phyloP scores from a whole-genome alignment of 2,888 invertebrate species.

The Drosophila incognita region DNA sequence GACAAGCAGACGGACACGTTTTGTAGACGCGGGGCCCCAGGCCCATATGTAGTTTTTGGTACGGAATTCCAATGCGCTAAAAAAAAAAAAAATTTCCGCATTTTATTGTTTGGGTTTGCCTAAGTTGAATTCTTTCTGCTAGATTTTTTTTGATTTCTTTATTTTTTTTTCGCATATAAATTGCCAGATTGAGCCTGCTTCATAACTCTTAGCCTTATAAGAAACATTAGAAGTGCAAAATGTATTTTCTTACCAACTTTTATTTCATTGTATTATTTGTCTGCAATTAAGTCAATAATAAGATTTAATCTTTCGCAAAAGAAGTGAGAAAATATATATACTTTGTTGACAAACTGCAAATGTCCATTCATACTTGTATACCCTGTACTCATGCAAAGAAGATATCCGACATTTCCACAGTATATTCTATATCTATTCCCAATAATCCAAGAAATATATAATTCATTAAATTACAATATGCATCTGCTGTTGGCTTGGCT shows the following conservation, averaged over 20 bases:
- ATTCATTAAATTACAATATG: background rate
- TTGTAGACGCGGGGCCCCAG: background rate
- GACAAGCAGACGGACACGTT: background rate
- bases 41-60: slow-evolving; percentile 27
- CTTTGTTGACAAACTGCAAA: background rate
- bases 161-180: slow-evolving; percentile 8
- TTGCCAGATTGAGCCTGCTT: slow-evolving; percentile 7
- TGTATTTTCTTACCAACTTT: background rate
- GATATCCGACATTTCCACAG: background rate
- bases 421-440: background rate
- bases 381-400: background rate
- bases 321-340: background rate
- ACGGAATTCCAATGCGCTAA: slow-evolving; percentile 54
- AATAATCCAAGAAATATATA: background rate
- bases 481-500: background rate
- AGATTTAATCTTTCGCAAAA: background rate
- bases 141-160: background rate
- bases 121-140: slow-evolving; percentile 12
- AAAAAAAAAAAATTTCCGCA: slow-evolving; percentile 45
- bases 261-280: background rate
- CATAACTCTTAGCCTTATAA: background rate
- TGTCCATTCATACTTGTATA: background rate
- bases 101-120: slow-evolving; percentile 13
- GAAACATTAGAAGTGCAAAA: background rate
- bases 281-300: background rate